Base-by-base conservation (phyloP, 2,797 vertebrate species). In the Somateria mollissima region DNA sequence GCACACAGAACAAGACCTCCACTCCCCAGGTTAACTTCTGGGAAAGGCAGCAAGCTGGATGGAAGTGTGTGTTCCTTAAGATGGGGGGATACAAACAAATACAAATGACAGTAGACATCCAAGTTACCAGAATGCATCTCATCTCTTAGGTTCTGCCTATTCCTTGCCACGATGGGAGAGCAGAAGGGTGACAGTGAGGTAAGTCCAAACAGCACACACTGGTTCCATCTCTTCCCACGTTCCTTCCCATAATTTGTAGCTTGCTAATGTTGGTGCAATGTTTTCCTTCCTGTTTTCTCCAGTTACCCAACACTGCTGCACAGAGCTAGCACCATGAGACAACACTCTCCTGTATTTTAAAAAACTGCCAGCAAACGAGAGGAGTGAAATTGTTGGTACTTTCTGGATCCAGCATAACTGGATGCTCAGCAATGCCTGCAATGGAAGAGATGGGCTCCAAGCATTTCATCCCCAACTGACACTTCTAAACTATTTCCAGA, bases 261-360 rank as follows among this genome's bases (percentile, higher is more conserved):
- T 93, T 85, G 82, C 47, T 87, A 75, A 74, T 62, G 53, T 0
- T 94, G 71, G 24, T 56, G 81, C 25, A 92, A 94, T 14, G 6
- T 75, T 87, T 91, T 91, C 82, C 94, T 96, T 96, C 96, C 94
- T 39, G 12, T 85, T 72, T 91, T 62, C 45, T 60, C 43, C 75
- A 91, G 66, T 97, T 94, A 76, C 91, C 47, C 79, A 95, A 94
- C 47, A 43, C 0, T 61, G 41, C 14, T 62, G 8, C 32, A 60
- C 11, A 1, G 58, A 89, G 74, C 37, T 72, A 56, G 58, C 4
- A 58, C 2, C 21, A 66, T n/a, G 84, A 62, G 0, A 37, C 74
- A 24, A 90, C 21, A 45, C 34, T 67, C 8, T 43, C 61, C 60
- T 39, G 6, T 56, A 49, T 36, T 85, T 82, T 4, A 73, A 89